phyloP scores from a whole-genome alignment of 2,113 vertebrate genomes.

The Hyperoodon ampullatus region DNA sequence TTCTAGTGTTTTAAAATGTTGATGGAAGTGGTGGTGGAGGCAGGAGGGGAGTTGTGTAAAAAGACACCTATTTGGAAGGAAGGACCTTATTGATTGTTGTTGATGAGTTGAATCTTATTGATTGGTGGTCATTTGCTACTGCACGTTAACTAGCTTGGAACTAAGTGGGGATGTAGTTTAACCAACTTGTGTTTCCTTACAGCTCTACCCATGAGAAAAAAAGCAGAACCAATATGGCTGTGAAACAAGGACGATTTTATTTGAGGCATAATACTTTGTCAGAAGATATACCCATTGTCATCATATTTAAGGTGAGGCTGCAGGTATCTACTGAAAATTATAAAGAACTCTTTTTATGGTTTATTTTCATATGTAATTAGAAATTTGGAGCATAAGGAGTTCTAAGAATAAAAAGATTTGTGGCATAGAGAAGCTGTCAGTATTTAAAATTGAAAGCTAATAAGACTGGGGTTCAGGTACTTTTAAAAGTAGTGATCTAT shows the following conservation, averaged over 20 bases:
- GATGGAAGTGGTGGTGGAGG: too few relatives aligned
- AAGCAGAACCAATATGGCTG: slow-evolving; percentile 97
- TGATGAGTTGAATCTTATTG: neutral
- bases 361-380: slow-evolving; percentile 12
- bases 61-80: neutral
- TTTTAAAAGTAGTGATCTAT: neutral
- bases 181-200: slow-evolving; percentile 54
- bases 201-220: slow-evolving; percentile 99
- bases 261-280: slow-evolving; percentile 97
- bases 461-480: neutral
- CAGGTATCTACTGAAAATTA: neutral
- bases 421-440: neutral
- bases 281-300: slow-evolving; percentile 97
- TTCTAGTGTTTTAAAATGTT: neutral
- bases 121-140: neutral
- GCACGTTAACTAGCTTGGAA: neutral
- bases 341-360: neutral
- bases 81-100: neutral
- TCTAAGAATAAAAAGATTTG: neutral
- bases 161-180: neutral
- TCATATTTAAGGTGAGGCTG: slow-evolving; percentile 95
- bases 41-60: too few relatives aligned
- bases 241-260: slow-evolving; percentile 97
- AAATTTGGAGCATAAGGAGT: neutral
- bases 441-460: slow-evolving; percentile 23